Evolutionary conservation across 2,888 invertebrate genomes (phyloP), one percentile per base, ranked within the genome.

Genomic region (Arctia plantaginis): DNA sequence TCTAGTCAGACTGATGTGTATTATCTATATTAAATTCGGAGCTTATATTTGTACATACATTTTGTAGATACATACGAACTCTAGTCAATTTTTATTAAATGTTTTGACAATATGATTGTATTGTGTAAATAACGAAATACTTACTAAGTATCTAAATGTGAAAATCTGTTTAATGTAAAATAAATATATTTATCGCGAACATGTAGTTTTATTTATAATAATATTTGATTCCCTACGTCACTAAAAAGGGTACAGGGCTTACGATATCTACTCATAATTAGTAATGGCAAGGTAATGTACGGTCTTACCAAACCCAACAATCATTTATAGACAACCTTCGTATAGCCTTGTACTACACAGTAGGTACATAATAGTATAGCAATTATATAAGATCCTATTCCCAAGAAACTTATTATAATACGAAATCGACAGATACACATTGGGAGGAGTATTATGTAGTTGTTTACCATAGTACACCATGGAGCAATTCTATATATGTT

Each of bases 41-140:
- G 94, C 95, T 94, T 94, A 94, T 85, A 90, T 91, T 89, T 94
- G 94, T 95, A 94, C 89, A 94, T 94, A 94, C 81, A 89, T 92
- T 91, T 90, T 93, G 93, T 94, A 94, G 94, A 91, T 93, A 94
- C 87, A 88, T 76, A 90, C 90, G 89, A 92, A 90, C 85, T 91
- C 91, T 95, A 95, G 95, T 95, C 94, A 95, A 95, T 95, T 95
- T 95, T 92, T 92, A 93, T 92, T 94, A 85, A 92, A 93, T 93
- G 93, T 94, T 85, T 94, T 91, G 94, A 95, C 95, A 94, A 95
- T 95, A 94, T 94, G 88, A 94, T 93, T 94, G 93, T 93, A 94
- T 85, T 88, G 70, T 93, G 92, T 95, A 93, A 88, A 93, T 93
- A 91, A 89, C 87, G 85, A 87, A 88, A 79, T 84, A 88, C 74